A percentile compares a stretch with the other conserved stretches of the same genome.
Evolutionary conservation across 2,888 invertebrate species (phyloP).

Genomic region (Liodrosophila aerea): DNA sequence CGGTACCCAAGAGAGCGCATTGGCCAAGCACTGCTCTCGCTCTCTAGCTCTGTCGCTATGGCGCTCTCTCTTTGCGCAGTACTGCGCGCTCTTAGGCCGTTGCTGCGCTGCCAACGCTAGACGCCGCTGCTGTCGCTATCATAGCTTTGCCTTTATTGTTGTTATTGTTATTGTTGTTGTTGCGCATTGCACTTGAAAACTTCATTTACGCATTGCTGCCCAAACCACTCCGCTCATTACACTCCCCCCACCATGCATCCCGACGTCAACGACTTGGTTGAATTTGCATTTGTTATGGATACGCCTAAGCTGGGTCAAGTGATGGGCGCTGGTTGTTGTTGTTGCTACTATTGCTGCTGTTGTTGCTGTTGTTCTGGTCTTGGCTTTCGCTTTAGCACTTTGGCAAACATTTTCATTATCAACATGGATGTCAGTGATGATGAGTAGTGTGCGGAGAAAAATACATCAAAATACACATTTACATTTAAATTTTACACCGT

Average conservation of each 20-base stretch:
- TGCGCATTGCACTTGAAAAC: conserved; percentile 74
- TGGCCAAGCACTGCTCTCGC: not conserved
- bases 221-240: not conserved
- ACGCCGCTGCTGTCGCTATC: conserved; percentile 21
- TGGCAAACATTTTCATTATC: too few relatives aligned
- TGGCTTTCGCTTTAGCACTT: conserved; percentile 10
- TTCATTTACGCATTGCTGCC: conserved; percentile 58
- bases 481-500: too few relatives aligned
- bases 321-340: conserved; percentile 7
- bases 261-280: conserved; percentile 1
- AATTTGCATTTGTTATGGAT: conserved; percentile 39
- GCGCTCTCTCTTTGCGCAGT: conserved; percentile 60
- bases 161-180: conserved; percentile 38
- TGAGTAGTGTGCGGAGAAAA: too few relatives aligned
- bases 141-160: conserved; percentile 24
- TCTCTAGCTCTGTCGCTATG: conserved; percentile 7
- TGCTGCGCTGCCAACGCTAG: conserved; percentile 33
- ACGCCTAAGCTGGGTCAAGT: conserved; percentile 15
- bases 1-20: conserved; percentile 1
- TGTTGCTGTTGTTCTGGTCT: not conserved
- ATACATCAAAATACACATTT: too few relatives aligned
- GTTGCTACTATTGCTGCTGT: not conserved
- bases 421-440: too few relatives aligned
- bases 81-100: conserved; percentile 55
- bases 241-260: not conserved